Evolutionary conservation across 2,797 vertebrate genomes (phyloP).

Genomic region (Tachyglossus aculeatus): DNA sequence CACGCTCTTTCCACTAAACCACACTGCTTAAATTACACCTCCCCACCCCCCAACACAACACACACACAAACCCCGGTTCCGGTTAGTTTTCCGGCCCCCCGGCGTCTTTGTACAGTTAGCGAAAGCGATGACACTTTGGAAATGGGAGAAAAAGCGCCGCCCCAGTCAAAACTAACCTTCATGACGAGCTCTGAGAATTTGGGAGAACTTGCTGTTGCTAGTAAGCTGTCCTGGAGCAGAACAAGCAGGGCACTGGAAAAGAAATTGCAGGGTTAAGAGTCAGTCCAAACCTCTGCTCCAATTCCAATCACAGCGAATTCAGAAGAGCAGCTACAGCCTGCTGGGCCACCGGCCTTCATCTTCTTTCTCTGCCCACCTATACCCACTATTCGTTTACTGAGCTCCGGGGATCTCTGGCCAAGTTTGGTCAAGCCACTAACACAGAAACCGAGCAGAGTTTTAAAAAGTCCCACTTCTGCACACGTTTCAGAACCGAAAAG

Average conservation of each 20-base stretch:
- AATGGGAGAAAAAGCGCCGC: conserved; percentile 37
- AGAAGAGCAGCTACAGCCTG: not conserved
- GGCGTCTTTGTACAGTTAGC: too few relatives aligned
- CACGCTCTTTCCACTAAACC: too few relatives aligned
- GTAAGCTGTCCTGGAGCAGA: conserved; percentile 93
- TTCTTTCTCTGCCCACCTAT: not conserved
- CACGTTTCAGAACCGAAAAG: too few relatives aligned
- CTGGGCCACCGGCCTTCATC: not conserved
- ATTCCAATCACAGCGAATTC: not conserved
- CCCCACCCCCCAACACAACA: too few relatives aligned
- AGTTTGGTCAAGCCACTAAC: too few relatives aligned
- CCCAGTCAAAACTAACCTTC: conserved; percentile 83
- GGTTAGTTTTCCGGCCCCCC: too few relatives aligned
- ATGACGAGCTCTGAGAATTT: conserved; percentile 96
- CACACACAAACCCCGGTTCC: too few relatives aligned
- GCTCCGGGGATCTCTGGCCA: too few relatives aligned
- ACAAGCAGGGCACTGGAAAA: conserved; percentile 89
- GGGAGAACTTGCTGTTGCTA: conserved; percentile 88
- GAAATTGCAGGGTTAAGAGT: conserved; percentile 8
- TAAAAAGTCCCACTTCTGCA: too few relatives aligned
- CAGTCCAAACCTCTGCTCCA: not conserved
- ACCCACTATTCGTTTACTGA: too few relatives aligned
- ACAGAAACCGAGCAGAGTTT: too few relatives aligned
- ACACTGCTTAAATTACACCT: too few relatives aligned
- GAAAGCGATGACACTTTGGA: not conserved